Evolutionary conservation across 1,140 invertebrate genomes (phyloP), one percentile per base, ranked within the genome.

Genomic region (Caenorhabditis tropicalis): DNA sequence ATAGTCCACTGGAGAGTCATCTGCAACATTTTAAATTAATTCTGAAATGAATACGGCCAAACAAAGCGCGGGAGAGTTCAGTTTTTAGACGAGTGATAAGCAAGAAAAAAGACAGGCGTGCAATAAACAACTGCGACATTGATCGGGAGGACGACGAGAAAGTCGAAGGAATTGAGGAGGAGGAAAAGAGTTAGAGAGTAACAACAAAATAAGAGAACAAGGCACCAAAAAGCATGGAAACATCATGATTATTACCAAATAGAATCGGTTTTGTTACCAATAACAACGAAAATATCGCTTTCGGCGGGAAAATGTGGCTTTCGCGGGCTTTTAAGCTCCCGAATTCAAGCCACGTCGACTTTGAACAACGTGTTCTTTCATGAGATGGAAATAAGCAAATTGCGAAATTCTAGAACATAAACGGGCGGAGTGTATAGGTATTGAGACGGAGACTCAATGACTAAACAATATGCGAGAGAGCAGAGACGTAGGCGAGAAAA

Each of bases 1-100:
- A 91, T 86, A 4, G 87, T 91, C 90, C 90, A 91, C 46, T 91
- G 90, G 83, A 91, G 87, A 82, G 90, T 91, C 90, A 91, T 87
- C 53, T 36, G 85, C 33, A 58, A 58, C 29, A 31, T 19, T 31
- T n/a, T 58, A 58, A 7, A 19, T 70, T 27, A 39, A 70, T 33
- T 27, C 27, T 24, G n/a, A 70, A 70, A 2, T 16, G 19, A 39
- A 70, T 27, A n/a, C 16, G 36, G 6, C 19, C 12, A 27, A 12
- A 29, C 29, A 65, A 51, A 70, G n/a, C n/a, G n/a, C n/a, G 70
- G 46, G n/a, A 56, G 74, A 70, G 27, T 46, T 15, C n/a, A n/a
- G 21, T 10, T n/a, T 21, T 65, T 2, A 15, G 24, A 21, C 16
- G 19, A 27, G 1, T 24, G 65, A 74, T 74, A 74, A 74, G 36